Conservation (phyloP, 2,113 vertebrate genomes). For the Platichthys stellatus region DNA sequence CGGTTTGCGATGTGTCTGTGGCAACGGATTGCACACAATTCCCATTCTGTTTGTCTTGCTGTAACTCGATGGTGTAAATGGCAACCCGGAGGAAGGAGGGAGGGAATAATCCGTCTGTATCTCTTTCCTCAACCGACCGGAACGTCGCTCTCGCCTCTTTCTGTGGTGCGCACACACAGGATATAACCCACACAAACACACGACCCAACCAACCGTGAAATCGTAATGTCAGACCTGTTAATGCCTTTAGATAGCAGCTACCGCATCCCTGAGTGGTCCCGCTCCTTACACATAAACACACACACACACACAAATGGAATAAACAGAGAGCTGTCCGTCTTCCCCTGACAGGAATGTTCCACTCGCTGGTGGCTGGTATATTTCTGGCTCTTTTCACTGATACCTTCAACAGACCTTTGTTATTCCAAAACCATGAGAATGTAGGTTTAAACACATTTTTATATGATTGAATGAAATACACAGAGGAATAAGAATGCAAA, state of each 20-base stretch:
- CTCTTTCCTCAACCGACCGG: slow-evolving; percentile 71
- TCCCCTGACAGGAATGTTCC: slow-evolving; percentile 35
- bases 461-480: slow-evolving; percentile 13
- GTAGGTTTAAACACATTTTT: slow-evolving; percentile 30
- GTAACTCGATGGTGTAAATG: slow-evolving; percentile 61
- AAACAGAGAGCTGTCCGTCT: slow-evolving; percentile 60
- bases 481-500: slow-evolving; percentile 20
- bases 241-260: slow-evolving; percentile 72
- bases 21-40: slow-evolving; percentile 42
- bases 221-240: slow-evolving; percentile 78
- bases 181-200: slow-evolving; percentile 36
- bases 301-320: slow-evolving; percentile 35
- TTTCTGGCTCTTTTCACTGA: slow-evolving; percentile 30
- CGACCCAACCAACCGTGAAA: slow-evolving; percentile 76
- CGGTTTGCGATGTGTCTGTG: background rate
- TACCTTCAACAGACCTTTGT: slow-evolving; percentile 22
- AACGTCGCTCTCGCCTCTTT: slow-evolving; percentile 63
- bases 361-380: slow-evolving; percentile 12
- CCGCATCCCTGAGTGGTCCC: slow-evolving; percentile 45
- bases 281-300: slow-evolving; percentile 40
- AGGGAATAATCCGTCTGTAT: slow-evolving; percentile 72
- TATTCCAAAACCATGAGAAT: slow-evolving; percentile 30
- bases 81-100: slow-evolving; percentile 39
- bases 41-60: slow-evolving; percentile 53
- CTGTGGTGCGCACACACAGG: slow-evolving; percentile 19